phyloP scores from a whole-genome alignment of 35 echinoderm and acorn worm genomes.

The Eucidaris tribuloides region DNA sequence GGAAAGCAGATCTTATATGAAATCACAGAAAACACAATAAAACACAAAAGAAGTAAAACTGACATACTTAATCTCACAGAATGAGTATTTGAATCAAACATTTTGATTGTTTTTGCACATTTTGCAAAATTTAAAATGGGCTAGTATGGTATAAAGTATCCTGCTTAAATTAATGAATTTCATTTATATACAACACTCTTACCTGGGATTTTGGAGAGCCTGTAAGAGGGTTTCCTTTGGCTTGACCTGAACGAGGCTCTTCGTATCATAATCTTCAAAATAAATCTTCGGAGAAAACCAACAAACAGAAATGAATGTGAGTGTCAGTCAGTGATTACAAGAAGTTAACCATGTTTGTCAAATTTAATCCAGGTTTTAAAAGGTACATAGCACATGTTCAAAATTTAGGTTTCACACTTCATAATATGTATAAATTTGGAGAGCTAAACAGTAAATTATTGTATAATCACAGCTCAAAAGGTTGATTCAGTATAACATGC shows the following conservation, averaged over 20 bases:
- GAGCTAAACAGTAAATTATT: no score
- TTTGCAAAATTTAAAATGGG: not conserved
- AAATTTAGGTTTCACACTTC: not conserved
- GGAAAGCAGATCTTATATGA: no score
- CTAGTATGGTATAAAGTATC: not conserved
- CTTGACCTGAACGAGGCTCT: not conserved
- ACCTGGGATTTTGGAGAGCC: slow-evolving; percentile 10
- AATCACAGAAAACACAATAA: not conserved
- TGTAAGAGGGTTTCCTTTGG: not conserved
- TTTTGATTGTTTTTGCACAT: not conserved
- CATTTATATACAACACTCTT: not conserved
- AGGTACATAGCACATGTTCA: not conserved
- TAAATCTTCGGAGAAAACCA: not conserved
- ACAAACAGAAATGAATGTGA: not conserved
- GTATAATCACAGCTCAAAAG: no score
- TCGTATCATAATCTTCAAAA: slow-evolving; percentile 1
- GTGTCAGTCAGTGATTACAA: not conserved
- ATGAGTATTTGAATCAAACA: not conserved
- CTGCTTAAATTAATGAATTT: not conserved
- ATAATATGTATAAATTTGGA: no score
- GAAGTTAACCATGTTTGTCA: not conserved
- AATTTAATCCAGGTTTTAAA: not conserved
- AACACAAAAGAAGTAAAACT: not conserved
- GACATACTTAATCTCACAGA: not conserved
- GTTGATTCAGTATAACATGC: not conserved